Base-by-base conservation (phyloP, 2,888 invertebrate genomes). In the Noctuana brunneofusca region DNA sequence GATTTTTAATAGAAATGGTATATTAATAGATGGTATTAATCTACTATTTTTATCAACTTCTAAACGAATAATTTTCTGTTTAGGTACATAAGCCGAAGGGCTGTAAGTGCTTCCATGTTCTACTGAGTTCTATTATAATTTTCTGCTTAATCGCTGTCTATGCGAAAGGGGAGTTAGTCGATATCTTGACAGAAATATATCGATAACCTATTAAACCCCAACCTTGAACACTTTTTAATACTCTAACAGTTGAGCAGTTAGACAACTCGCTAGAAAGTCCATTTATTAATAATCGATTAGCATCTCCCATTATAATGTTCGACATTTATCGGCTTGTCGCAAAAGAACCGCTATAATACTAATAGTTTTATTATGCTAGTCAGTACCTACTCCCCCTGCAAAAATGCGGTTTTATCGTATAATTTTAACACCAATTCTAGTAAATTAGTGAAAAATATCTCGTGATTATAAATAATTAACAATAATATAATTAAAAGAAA, bases 101-200 rank as follows among this genome's bases (percentile, higher is more conserved):
- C n/a, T n/a, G n/a, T n/a, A 24, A 24, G 5, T 5, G 24, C 24
- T 24, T 24, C 24, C 24, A 4, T 5, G 5, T 24, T 24, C 3
- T 24, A 24, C 4, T 24, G 5, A 24, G 30, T n/a, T n/a, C n/a
- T 11, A 38, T 24, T 49, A 27, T 49, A 16, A 35, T 30, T 24
- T 27, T 14, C 14, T n/a, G 50, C n/a, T n/a, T 59, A n/a, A 22
- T 32, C 32, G 54, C 35, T 24, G 18, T 14, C 48, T n/a, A 16
- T 54, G 35, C 12, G 43, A 30, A 9, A n/a, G 18, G 14, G 12
- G 9, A 46, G 32, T 48, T 43, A 49, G 14, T 8, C 22, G 24
- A 35, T 60, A 54, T 60, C 46, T 35, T 60, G 60, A 54, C 60
- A 60, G 54, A 60, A 54, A 60, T 60, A 54, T 60, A 60, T 54